Evolutionary conservation across 2,888 invertebrate genomes (phyloP).

Genomic region (Stenichneumon culpator): DNA sequence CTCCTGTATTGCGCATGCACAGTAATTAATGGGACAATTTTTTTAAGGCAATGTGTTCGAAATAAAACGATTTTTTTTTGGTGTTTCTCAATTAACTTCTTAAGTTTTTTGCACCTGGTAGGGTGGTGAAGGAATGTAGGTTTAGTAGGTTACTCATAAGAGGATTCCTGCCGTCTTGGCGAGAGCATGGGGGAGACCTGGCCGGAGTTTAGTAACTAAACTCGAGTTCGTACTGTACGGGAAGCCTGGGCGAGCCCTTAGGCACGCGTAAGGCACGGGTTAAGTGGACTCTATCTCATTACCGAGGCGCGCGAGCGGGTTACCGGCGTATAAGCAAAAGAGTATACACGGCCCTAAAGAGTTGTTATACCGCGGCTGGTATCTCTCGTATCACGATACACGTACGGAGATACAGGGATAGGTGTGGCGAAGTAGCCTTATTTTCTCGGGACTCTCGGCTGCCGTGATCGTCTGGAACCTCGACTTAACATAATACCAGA

Average conservation of each 20-base stretch:
- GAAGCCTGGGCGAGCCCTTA: conserved; percentile 73
- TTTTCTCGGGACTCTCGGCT: conserved; percentile 32
- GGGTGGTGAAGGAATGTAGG: neutral
- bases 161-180: conserved; percentile 5
- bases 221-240: conserved; percentile 68
- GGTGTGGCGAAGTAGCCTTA: conserved; percentile 31
- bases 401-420: neutral
- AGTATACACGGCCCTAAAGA: conserved; percentile 35
- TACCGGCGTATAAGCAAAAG: conserved; percentile 69
- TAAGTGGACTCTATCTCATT: conserved; percentile 82
- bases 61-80: too few species aligned
- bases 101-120: neutral
- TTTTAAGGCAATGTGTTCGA: neutral
- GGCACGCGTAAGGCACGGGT: conserved; percentile 78
- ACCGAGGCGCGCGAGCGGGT: conserved; percentile 70
- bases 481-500: conserved; percentile 74
- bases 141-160: conserved; percentile 40
- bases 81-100: too few species aligned
- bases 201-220: conserved; percentile 75
- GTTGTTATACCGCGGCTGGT: conserved; percentile 28
- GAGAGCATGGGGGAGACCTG: neutral
- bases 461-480: conserved; percentile 55
- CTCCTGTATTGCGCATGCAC: neutral
- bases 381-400: conserved; percentile 2
- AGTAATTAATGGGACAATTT: neutral